These are phyloP conservation scores for Papilio xuthus DNA, from an alignment of 1,140 invertebrate genomes.

Conservation along the genomic window DNA sequence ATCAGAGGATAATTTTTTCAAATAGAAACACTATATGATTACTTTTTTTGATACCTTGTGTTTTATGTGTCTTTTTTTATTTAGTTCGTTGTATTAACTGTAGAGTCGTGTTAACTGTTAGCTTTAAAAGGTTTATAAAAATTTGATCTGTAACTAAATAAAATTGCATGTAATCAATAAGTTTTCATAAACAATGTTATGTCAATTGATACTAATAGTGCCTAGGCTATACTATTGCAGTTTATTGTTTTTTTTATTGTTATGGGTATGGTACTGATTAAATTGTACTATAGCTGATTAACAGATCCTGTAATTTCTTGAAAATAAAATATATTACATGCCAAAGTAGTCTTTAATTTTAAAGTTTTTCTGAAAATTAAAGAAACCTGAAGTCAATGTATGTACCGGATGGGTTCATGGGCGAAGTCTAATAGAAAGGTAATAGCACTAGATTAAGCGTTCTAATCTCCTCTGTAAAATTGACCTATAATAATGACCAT, in stretches of 20 bases:
- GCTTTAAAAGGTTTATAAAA: constrained; percentile 21
- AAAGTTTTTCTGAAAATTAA: not conserved
- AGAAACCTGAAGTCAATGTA: not conserved
- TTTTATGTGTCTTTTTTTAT: too few relatives aligned
- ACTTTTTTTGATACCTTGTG: too few relatives aligned
- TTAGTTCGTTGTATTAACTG: not conserved
- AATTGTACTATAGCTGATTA: constrained; percentile 53
- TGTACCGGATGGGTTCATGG: too few relatives aligned
- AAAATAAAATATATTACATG: constrained; percentile 48
- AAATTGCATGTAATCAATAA: constrained; percentile 29
- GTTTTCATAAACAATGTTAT: constrained; percentile 59
- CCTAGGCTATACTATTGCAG: constrained; percentile 63
- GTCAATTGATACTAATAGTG: constrained; percentile 80
- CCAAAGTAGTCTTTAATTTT: constrained; percentile 17
- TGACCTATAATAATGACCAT: not conserved
- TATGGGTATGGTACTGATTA: constrained; percentile 47
- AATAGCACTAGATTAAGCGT: not conserved
- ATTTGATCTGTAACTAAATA: constrained; percentile 26
- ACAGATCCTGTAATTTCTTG: constrained; percentile 58
- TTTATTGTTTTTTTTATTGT: constrained; percentile 62
- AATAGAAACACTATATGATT: not conserved
- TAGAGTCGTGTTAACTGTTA: not conserved
- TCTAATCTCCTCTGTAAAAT: not conserved
- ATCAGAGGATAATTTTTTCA: not conserved
- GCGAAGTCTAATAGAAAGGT: not conserved